Evolutionary conservation across 1,140 invertebrate genomes (phyloP), one percentile per base, ranked within the genome.

Genomic region (Xylocopa sonorina): DNA sequence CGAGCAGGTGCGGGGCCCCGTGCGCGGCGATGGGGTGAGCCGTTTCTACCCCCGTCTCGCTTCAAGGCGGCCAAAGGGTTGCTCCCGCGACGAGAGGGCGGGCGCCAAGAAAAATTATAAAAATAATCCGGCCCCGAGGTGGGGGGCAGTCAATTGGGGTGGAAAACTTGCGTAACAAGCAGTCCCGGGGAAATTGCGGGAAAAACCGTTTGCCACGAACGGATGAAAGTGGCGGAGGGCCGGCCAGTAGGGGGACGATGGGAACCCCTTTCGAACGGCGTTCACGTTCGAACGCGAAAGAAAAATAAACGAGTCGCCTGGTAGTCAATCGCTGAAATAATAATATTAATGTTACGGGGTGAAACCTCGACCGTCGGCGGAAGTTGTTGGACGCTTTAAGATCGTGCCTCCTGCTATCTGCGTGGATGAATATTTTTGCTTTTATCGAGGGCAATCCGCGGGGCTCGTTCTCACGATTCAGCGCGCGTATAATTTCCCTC

Each of bases 81-180:
- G 84, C 78, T 78, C 72, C 73, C 73, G 64, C 69, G 77, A 68
- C 69, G 60, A 81, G 73, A 82, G 80, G 78, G 82, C 72, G 80
- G 80, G 83, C 75, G 79, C 78, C 82, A 81, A 89, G 85, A 89
- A 88, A 88, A 89, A 89, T 89, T 89, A 88, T 88, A 85, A 88
- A 89, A 88, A 89, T 89, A 89, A 89, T 89, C 87, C 82, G 82
- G 79, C 68, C n/a, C n/a, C 81, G 82, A 72, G 83, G 84, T 74
- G n/a, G 67, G 81, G 83, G 82, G 82, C 85, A 87, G 84, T 89
- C 86, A 88, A 89, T 89, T 88, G 87, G 88, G 87, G 81, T 81
- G 87, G 81, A 89, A 89, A 88, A 88, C 82, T 88, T 88, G 84
- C 80, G 87, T 89, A 89, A 88, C 88, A 88, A 89, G 88, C 88